A percentile compares a stretch with the other conserved stretches of the same genome.
These are phyloP conservation scores for Megaceryle alcyon DNA, from an alignment of 2,797 vertebrate species.

Conservation along the genomic window DNA sequence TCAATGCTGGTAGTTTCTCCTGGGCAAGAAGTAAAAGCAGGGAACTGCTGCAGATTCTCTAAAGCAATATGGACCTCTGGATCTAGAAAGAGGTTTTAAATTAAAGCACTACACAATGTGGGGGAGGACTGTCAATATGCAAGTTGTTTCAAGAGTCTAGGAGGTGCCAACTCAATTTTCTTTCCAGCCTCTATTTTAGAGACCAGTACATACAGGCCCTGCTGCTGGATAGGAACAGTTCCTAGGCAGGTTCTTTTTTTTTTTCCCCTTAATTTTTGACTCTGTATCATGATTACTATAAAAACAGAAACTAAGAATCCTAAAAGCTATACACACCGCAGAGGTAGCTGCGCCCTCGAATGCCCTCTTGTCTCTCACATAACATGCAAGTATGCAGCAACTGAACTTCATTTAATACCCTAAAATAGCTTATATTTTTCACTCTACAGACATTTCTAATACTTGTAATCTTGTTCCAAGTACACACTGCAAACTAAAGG, in stretches of 20 bases:
- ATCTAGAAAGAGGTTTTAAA: slow-evolving; percentile 79
- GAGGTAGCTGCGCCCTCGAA: not conserved
- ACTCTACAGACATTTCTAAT: not conserved
- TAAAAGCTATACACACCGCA: not conserved
- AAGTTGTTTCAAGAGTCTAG: slow-evolving; percentile 28
- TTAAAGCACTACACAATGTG: slow-evolving; percentile 18
- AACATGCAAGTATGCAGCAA: not conserved
- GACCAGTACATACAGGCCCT: not conserved
- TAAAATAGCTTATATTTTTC: not conserved
- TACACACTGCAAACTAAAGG: not conserved
- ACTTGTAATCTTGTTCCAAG: not conserved
- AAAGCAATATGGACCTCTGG: slow-evolving; percentile 95
- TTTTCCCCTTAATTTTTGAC: not conserved
- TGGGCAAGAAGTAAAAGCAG: slow-evolving; percentile 87
- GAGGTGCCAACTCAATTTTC: slow-evolving; percentile 29
- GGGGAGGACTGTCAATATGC: slow-evolving; percentile 20
- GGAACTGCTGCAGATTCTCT: slow-evolving; percentile 97
- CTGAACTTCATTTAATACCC: not conserved
- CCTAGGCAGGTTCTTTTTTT: not conserved
- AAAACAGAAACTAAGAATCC: slow-evolving; percentile 2
- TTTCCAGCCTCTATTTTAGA: not conserved
- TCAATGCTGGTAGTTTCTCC: slow-evolving; percentile 69
- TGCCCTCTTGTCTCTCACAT: not conserved
- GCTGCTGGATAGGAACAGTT: slow-evolving; percentile 21
- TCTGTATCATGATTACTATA: not conserved